phyloP scores from a whole-genome alignment of 2,888 invertebrate genomes.

The Anticlea derivata region DNA sequence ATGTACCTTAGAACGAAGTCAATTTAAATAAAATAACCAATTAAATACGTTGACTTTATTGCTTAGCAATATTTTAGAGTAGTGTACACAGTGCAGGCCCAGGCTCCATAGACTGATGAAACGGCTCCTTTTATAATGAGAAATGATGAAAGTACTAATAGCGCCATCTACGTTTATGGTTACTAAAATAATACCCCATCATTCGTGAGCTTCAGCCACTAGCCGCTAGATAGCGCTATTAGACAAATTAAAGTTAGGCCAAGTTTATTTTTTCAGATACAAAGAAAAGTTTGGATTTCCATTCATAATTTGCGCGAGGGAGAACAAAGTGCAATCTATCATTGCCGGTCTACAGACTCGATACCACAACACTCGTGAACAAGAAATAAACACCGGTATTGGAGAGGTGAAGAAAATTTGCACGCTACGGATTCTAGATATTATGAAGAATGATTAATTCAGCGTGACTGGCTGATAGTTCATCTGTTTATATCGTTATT shows the following conservation, averaged over 20 bases:
- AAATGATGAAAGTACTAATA: neutral
- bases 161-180: neutral
- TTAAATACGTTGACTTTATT: too few relatives aligned
- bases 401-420: slow-evolving; percentile 88
- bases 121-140: too few relatives aligned
- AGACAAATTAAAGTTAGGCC: neutral
- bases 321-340: slow-evolving; percentile 85
- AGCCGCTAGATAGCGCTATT: slow-evolving; percentile 28
- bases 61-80: too few relatives aligned
- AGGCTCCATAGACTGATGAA: too few relatives aligned
- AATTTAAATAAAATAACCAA: too few relatives aligned
- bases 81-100: too few relatives aligned
- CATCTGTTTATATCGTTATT: too few relatives aligned
- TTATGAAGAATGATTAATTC: slow-evolving; percentile 58
- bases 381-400: slow-evolving; percentile 83
- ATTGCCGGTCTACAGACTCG: slow-evolving; percentile 81
- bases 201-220: slow-evolving; percentile 1
- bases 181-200: too few relatives aligned
- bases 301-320: slow-evolving; percentile 87
- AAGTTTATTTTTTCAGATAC: slow-evolving; percentile 73
- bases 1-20: too few relatives aligned
- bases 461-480: too few relatives aligned
- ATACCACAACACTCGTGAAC: slow-evolving; percentile 75
- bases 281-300: slow-evolving; percentile 87
- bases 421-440: slow-evolving; percentile 81